These are phyloP conservation scores for Oryctes rhinoceros DNA, from an alignment of 1,140 invertebrate species.

Conservation along the genomic window DNA sequence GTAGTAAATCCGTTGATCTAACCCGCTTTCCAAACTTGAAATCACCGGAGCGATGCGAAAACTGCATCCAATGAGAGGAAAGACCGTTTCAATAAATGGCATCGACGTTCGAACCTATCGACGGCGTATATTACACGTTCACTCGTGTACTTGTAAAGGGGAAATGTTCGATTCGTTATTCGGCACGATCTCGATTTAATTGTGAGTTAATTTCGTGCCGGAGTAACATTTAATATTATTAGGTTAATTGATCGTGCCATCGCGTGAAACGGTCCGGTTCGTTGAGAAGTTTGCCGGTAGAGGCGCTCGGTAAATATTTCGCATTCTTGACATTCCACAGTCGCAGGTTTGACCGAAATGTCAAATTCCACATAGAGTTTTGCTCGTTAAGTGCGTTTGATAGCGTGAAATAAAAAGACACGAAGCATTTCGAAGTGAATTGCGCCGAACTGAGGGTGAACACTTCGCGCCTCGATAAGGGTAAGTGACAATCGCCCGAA, in stretches of 20 bases:
- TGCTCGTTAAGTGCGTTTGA: constrained; percentile 57
- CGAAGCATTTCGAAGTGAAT: not conserved
- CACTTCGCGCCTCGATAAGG: not conserved
- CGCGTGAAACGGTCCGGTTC: constrained; percentile 47
- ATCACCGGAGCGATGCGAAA: constrained; percentile 43
- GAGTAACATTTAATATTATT: constrained; percentile 13
- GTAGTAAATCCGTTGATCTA: not conserved
- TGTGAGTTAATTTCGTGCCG: not conserved
- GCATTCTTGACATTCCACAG: constrained; percentile 60
- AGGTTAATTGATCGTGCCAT: constrained; percentile 14
- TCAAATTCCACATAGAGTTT: constrained; percentile 62
- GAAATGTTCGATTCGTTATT: not conserved
- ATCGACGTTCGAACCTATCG: not conserved
- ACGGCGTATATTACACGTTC: not conserved
- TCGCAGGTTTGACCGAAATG: constrained; percentile 62
- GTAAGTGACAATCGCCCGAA: constrained; percentile 33
- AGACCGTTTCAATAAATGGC: constrained; percentile 6
- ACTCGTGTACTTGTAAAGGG: not conserved
- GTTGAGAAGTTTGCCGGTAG: constrained; percentile 57
- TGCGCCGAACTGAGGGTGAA: not conserved
- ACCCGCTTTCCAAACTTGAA: constrained; percentile 41
- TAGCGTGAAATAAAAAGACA: constrained; percentile 53
- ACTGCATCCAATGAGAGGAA: constrained; percentile 38
- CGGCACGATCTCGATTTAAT: not conserved
- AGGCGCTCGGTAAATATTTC: constrained; percentile 61